These are phyloP conservation scores for Drosophila siamana DNA, from an alignment of 2,888 invertebrate species.

Conservation along the genomic window DNA sequence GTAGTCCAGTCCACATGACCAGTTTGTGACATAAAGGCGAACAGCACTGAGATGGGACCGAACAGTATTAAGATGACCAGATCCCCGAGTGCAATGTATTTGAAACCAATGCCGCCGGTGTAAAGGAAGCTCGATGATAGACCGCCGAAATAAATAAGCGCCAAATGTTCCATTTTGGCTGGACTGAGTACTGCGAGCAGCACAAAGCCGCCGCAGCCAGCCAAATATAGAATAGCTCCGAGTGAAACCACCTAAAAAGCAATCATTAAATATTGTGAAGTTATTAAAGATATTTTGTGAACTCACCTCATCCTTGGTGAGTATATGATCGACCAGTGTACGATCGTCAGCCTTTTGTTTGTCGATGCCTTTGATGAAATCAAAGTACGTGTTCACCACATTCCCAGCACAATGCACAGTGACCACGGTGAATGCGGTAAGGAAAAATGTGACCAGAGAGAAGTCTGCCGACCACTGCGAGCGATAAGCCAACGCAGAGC, in stretches of 20 bases:
- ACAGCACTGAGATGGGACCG: slow-evolving; percentile 96
- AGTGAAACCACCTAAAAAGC: slow-evolving; percentile 91
- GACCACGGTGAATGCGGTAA: slow-evolving; percentile 94
- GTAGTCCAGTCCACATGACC: slow-evolving; percentile 96
- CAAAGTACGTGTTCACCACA: slow-evolving; percentile 98
- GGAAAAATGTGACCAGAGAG: slow-evolving; percentile 91
- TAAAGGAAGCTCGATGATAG: slow-evolving; percentile 98
- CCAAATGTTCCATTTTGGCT: slow-evolving; percentile 97
- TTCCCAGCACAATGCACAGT: slow-evolving; percentile 98
- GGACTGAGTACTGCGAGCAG: slow-evolving; percentile 92
- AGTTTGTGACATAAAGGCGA: slow-evolving; percentile 96
- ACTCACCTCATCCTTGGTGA: slow-evolving; percentile 89
- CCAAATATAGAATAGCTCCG: slow-evolving; percentile 94
- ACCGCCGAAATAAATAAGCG: slow-evolving; percentile 97
- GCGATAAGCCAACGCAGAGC: slow-evolving; percentile 95
- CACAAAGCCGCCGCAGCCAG: slow-evolving; percentile 94
- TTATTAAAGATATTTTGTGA: background rate
- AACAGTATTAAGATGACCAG: slow-evolving; percentile 96
- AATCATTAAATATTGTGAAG: slow-evolving; percentile 1
- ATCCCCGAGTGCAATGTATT: slow-evolving; percentile 97
- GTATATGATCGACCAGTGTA: slow-evolving; percentile 96
- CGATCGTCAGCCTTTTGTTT: slow-evolving; percentile 96
- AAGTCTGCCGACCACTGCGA: slow-evolving; percentile 91
- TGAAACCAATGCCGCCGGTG: slow-evolving; percentile 97
- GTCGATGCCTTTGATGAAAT: slow-evolving; percentile 97